phyloP scores from a whole-genome alignment of 2,888 invertebrate species.

The Drosophila conformis region DNA sequence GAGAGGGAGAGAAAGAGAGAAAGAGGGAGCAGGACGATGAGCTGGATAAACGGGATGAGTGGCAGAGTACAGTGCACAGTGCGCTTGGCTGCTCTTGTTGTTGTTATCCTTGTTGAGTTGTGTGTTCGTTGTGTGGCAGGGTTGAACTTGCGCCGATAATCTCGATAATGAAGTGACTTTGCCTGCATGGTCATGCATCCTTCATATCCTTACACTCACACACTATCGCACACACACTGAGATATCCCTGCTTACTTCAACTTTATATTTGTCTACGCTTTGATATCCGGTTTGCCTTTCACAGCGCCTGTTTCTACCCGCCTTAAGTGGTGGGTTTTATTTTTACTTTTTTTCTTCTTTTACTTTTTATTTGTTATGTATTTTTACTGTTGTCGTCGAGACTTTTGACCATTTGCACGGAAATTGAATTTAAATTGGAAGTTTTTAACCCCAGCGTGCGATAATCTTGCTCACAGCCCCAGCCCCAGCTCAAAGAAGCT shows the following conservation, averaged over 20 bases:
- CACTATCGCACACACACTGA: not conserved
- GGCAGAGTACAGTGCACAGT: constrained; percentile 20
- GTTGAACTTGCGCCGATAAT: constrained; percentile 82
- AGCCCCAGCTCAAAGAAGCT: constrained; percentile 2
- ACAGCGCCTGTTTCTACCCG: constrained; percentile 53
- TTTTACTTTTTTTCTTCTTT: constrained; percentile 26
- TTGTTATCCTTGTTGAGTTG: constrained; percentile 53
- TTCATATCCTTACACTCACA: constrained; percentile 45
- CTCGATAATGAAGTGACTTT: constrained; percentile 82
- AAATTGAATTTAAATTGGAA: constrained; percentile 83
- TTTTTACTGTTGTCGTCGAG: constrained; percentile 67
- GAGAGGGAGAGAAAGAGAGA: not conserved
- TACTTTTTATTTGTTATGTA: constrained; percentile 46
- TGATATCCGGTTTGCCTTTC: constrained; percentile 77
- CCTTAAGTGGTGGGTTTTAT: constrained; percentile 80
- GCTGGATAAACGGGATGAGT: constrained; percentile 18
- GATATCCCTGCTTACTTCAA: constrained; percentile 32
- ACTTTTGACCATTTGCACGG: constrained; percentile 83
- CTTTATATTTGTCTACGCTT: constrained; percentile 59
- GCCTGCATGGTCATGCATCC: constrained; percentile 77
- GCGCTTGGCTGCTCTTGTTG: constrained; percentile 32
- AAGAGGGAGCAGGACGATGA: constrained; percentile 45
- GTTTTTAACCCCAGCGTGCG: constrained; percentile 82
- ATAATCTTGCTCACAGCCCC: constrained; percentile 67
- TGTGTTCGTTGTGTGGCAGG: constrained; percentile 48